phyloP scores from a whole-genome alignment of 2,888 invertebrate genomes.

The Athalia circularis region DNA sequence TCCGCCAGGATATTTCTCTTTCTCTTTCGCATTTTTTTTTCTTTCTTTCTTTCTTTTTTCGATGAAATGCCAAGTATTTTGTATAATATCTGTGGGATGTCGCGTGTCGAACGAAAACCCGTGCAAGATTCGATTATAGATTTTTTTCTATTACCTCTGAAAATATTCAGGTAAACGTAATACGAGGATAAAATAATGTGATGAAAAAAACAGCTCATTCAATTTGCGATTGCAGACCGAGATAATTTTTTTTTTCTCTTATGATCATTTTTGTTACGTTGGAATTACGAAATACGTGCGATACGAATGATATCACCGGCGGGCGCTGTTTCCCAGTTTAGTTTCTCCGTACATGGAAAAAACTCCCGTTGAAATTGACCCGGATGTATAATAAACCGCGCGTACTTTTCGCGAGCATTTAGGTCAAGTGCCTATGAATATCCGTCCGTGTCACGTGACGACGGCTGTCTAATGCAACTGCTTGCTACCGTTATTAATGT shows the following conservation, averaged over 20 bases:
- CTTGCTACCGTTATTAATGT: slow-evolving; percentile 23
- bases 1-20: background rate
- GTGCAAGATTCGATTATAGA: slow-evolving; percentile 20
- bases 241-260: background rate
- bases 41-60: background rate
- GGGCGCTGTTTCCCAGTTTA: no score
- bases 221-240: no score
- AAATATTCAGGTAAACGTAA: background rate
- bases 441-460: slow-evolving; percentile 57
- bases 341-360: background rate
- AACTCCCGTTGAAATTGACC: background rate
- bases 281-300: background rate
- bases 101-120: background rate
- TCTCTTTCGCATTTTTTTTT: background rate
- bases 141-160: background rate
- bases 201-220: background rate
- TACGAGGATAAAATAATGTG: no score
- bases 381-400: background rate
- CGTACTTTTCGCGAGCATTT: slow-evolving; percentile 53
- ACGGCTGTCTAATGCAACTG: slow-evolving; percentile 48
- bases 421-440: slow-evolving; percentile 65
- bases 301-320: no score
- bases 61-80: slow-evolving; percentile 5
- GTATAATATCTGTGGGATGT: background rate
- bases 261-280: background rate